Percentiles rank a stretch among this genome's conserved stretches.
phyloP scores from a whole-genome alignment of 2,888 invertebrate genomes.

The Ophion ellenae region DNA sequence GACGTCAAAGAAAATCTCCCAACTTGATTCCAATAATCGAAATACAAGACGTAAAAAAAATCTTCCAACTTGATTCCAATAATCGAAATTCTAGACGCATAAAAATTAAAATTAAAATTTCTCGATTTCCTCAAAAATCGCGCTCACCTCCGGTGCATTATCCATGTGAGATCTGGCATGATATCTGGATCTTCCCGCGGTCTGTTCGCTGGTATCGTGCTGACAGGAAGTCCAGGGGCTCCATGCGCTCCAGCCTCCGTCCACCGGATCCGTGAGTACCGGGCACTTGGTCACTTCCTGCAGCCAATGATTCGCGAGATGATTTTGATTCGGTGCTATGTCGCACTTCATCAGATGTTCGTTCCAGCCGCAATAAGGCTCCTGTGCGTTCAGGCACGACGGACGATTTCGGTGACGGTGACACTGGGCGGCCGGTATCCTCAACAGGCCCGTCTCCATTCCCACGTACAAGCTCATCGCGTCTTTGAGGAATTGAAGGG shows the following conservation, averaged over 20 bases:
- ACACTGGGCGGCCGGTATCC: conserved; percentile 91
- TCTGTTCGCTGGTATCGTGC: conserved; percentile 86
- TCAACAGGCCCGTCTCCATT: conserved; percentile 77
- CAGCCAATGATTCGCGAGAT: conserved; percentile 88
- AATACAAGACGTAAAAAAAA: too few relatives aligned
- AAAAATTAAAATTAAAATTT: too few relatives aligned
- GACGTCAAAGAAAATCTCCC: too few relatives aligned
- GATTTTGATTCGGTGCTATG: conserved; percentile 88
- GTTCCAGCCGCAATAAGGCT: conserved; percentile 98
- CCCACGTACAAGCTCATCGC: conserved; percentile 86
- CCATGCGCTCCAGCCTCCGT: conserved; percentile 96
- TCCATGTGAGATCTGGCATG: conserved; percentile 83
- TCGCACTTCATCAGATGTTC: conserved; percentile 90
- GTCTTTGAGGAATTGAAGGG: conserved; percentile 92
- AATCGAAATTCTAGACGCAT: too few relatives aligned
- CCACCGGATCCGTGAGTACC: conserved; percentile 88
- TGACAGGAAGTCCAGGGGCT: conserved; percentile 92
- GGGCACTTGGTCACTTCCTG: conserved; percentile 91
- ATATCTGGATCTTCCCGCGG: conserved; percentile 80
- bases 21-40: neutral
- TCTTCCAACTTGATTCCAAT: too few relatives aligned
- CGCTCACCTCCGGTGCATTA: conserved; percentile 70
- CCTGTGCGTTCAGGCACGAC: conserved; percentile 92
- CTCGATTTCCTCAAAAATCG: neutral
- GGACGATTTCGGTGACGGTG: conserved; percentile 88